Evolutionary conservation across 2,888 invertebrate genomes (phyloP).

Genomic region (Cinara cedri): DNA sequence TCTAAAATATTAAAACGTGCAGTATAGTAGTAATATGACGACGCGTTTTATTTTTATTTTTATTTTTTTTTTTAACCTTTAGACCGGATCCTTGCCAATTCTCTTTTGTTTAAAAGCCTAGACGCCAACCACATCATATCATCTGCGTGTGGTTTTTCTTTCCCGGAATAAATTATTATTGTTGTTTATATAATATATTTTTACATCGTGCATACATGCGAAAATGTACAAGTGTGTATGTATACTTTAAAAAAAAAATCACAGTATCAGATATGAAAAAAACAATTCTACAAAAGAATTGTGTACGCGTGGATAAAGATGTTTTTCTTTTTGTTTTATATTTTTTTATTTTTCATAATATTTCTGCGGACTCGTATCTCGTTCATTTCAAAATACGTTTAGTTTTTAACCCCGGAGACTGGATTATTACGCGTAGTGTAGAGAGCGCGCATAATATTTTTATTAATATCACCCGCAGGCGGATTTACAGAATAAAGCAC

Average conservation of each 20-base stretch:
- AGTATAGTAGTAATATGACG: not conserved
- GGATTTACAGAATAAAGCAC: constrained; percentile 19
- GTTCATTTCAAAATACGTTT: constrained; percentile 41
- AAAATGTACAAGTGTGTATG: not conserved
- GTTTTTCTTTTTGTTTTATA: constrained; percentile 7
- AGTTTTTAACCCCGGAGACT: constrained; percentile 13
- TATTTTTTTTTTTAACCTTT: constrained; percentile 42
- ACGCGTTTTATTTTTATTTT: not conserved
- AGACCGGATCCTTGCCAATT: constrained; percentile 38
- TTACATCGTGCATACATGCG: not conserved
- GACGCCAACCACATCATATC: constrained; percentile 21
- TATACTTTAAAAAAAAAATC: not conserved
- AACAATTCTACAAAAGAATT: constrained; percentile 31
- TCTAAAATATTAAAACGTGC: constrained; percentile 48
- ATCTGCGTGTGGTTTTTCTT: constrained; percentile 14
- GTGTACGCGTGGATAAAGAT: not conserved
- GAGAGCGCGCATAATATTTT: constrained; percentile 21
- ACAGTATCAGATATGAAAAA: constrained; percentile 16
- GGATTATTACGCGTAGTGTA: not conserved
- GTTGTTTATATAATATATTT: not conserved
- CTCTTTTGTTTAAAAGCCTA: constrained; percentile 47
- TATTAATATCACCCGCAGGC: constrained; percentile 38
- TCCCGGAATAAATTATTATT: constrained; percentile 30
- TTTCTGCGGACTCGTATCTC: not conserved
- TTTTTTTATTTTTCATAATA: not conserved